These are phyloP conservation scores for Tiaroga cobitis DNA, from an alignment of 2,797 vertebrate genomes.

Conservation along the genomic window DNA sequence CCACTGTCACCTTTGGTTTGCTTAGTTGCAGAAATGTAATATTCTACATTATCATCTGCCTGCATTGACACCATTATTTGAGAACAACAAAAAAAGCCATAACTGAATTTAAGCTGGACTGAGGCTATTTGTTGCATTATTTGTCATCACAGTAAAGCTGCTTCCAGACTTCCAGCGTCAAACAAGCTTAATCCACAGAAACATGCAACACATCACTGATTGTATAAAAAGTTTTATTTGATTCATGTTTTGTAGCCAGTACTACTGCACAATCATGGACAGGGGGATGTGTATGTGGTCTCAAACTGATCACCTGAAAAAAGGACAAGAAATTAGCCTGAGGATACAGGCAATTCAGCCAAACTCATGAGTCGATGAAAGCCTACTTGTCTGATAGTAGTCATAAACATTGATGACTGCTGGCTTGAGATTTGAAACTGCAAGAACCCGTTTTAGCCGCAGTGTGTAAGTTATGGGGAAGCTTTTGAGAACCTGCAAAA, in stretches of 20 bases:
- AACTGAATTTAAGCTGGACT: too few species aligned
- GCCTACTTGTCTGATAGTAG: slow-evolving; percentile 19
- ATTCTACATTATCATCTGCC: too few species aligned
- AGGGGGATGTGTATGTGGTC: background rate
- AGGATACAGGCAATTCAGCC: background rate
- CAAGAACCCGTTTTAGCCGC: background rate
- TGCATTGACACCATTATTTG: too few species aligned
- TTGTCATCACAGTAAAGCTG: too few species aligned
- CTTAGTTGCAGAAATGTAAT: too few species aligned
- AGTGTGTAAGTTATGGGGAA: background rate
- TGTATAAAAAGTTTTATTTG: too few species aligned
- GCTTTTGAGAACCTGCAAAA: background rate
- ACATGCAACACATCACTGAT: too few species aligned
- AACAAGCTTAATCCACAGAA: too few species aligned
- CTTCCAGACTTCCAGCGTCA: too few species aligned
- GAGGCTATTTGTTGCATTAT: too few species aligned
- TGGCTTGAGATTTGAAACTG: background rate
- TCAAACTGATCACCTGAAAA: background rate
- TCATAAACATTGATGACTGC: slow-evolving; percentile 10
- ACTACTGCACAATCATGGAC: background rate
- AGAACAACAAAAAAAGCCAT: too few species aligned
- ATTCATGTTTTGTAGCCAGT: background rate
- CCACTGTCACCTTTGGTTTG: too few species aligned
- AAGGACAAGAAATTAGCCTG: background rate
- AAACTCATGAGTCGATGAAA: background rate